Evolutionary conservation across 2,113 vertebrate genomes (phyloP), one percentile per base, ranked within the genome.

Genomic region (Rhodinocichla rosea): DNA sequence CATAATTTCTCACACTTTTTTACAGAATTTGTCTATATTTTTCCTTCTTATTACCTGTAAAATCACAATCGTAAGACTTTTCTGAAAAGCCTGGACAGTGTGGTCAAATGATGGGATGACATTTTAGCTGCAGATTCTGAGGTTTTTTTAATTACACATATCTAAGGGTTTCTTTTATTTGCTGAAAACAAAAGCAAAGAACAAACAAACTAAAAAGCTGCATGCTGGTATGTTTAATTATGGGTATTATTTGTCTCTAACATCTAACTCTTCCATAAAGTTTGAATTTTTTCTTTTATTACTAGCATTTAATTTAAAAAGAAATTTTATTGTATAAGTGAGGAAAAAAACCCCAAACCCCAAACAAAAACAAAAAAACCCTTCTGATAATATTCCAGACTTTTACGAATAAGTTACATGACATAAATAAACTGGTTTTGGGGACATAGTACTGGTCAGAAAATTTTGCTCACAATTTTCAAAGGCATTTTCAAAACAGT

Each of bases 311-410:
- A 5, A 45, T 57, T 74, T 62, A 26, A 12, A 47, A 24, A 62
- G 35, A 1, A 28, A 40, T 22, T 30, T 10, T 23, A 47, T 55
- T n/a, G 16, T 7, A 5, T 27, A 70, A 39, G 10, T 22, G 11
- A 42, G 2, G 2, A 45, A 59, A 56, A 57, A 45, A 19, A 3
- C 10, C 16, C 2, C 26, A 35, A 52, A 14, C 6, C 17, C 10
- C 10, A 2, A 4, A 81, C n/a, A 28, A 11, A 3, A 5, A 5
- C 56, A 50, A 75, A 40, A 37, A 0, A 5, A 2, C 5, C 11
- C 10, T 33, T 33, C 24, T 0, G 3, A 45, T 44, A 56, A 24
- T 16, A 55, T 28, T 45, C 15, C 18, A 50, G 17, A 45, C 32
- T 53, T 78, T 52, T 39, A 65, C 9, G 55, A 47, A 15, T 45